phyloP scores from a whole-genome alignment of 1,140 invertebrate genomes.

The Panagrolaimus sp. region DNA sequence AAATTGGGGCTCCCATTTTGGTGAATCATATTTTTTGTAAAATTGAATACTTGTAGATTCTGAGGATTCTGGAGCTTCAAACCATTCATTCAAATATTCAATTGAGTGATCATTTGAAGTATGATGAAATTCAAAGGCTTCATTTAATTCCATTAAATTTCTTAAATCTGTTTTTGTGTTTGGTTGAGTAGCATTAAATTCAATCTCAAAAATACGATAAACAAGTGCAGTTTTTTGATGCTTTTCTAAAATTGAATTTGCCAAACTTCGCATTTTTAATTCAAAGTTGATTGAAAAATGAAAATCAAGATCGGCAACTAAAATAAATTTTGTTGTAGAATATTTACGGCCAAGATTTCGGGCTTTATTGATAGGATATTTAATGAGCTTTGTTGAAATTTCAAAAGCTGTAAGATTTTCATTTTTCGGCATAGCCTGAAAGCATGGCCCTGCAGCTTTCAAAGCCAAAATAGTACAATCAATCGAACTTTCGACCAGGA shows the following conservation, averaged over 20 bases:
- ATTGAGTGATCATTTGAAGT: conserved; percentile 17
- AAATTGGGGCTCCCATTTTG: background rate
- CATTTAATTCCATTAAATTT: conserved; percentile 3
- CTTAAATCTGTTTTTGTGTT: conserved; percentile 17
- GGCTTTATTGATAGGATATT: conserved; percentile 19
- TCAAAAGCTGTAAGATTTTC: background rate
- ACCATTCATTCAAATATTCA: conserved; percentile 14
- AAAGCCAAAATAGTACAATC: no score
- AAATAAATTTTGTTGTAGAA: conserved; percentile 16
- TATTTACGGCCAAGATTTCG: conserved; percentile 20
- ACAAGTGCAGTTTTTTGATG: conserved; percentile 16
- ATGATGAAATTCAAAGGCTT: conserved; percentile 18
- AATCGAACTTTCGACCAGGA: background rate
- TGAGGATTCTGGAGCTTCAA: background rate
- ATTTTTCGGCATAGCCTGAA: background rate
- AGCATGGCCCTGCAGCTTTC: no score
- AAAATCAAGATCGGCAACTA: conserved; percentile 22
- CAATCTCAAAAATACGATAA: conserved; percentile 24
- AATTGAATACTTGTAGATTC: conserved; percentile 15
- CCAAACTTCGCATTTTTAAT: background rate
- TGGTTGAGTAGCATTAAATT: conserved; percentile 3
- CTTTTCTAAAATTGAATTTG: conserved; percentile 7
- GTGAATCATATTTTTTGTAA: background rate
- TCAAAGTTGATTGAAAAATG: conserved; percentile 18
- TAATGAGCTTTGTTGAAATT: background rate